Evolutionary conservation across 2,113 vertebrate species (phyloP), one percentile per base, ranked within the genome.

Genomic region (Cygnus atratus): DNA sequence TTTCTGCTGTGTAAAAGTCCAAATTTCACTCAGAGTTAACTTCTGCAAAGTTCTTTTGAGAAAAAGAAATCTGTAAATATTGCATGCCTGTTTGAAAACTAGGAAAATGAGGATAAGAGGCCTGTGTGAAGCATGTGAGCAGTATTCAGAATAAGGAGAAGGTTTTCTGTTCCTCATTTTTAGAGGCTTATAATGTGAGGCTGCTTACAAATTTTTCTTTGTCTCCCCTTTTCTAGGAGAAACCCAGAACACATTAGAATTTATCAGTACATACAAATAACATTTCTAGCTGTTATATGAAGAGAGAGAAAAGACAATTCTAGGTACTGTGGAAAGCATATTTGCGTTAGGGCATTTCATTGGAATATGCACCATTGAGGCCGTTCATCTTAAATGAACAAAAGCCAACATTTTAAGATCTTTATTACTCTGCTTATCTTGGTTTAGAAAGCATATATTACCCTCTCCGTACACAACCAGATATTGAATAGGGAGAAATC

Each of bases 91-190:
- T 76, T 67, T 50, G 37, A 84, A 84, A 93, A 59, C 41, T 14
- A 55, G 63, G 61, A 87, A 88, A 74, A 59, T 54, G 54, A 79
- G 63, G 44, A 26, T 73, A 71, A 73, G 31, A 21, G 25, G 16
- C 17, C 13, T 74, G 37, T 5, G 21, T 28, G 82, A 41, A 16
- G 62, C 4, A 0, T 61, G 29, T 29, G 7, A 66, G 37, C 82
- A 14, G 29, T 22, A 24, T 74, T 62, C 6, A 20, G 52, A 79
- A 52, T 57, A 24, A 75, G 43, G 73, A 57, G 62, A 17, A 22
- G 29, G 20, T 17, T 86, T 90, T 93, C 67, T 84, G 55, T 94
- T 93, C 84, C 92, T 94, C 35, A 5, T 86, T 88, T 61, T 28
- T 67, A 18, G 55, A 44, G 8, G 24, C 13, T 67, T 1, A 3